phyloP scores from a whole-genome alignment of 2,888 invertebrate species.

The Oxystoma pomonae region DNA sequence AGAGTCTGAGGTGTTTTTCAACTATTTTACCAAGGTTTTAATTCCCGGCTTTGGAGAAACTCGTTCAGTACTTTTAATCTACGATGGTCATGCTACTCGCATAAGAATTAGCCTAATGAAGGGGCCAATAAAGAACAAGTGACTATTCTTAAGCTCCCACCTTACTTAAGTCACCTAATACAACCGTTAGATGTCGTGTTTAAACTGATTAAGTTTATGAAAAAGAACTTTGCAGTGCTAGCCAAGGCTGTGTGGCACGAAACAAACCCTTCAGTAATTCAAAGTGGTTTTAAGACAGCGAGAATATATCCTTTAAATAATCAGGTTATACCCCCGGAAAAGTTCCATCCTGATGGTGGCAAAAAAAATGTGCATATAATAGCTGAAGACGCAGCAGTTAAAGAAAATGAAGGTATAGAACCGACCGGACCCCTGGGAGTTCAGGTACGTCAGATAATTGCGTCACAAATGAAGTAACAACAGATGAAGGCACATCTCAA shows the following conservation, averaged over 20 bases:
- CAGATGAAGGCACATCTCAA: too few relatives aligned
- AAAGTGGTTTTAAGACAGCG: too few relatives aligned
- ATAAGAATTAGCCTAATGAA: conserved; percentile 19
- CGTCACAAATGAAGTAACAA: background rate
- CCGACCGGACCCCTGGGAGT: too few relatives aligned
- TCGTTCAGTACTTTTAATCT: conserved; percentile 35
- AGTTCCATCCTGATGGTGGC: too few relatives aligned
- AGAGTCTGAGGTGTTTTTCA: conserved; percentile 36
- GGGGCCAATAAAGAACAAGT: conserved; percentile 5
- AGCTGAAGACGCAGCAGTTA: too few relatives aligned
- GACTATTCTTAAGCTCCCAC: conserved; percentile 32
- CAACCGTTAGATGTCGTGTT: conserved; percentile 32
- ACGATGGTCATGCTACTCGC: conserved; percentile 37
- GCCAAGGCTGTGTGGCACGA: too few relatives aligned
- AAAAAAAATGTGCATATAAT: too few relatives aligned
- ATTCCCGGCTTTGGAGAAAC: conserved; percentile 32
- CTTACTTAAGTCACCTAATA: conserved; percentile 33
- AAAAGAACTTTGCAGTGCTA: background rate
- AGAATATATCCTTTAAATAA: too few relatives aligned
- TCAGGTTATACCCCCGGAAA: too few relatives aligned
- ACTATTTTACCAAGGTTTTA: conserved; percentile 34
- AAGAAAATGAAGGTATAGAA: too few relatives aligned
- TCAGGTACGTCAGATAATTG: too few relatives aligned
- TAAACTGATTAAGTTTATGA: background rate
- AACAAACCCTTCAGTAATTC: too few relatives aligned